phyloP scores from a whole-genome alignment of 2,888 invertebrate species.

The Drosophila algonquin region DNA sequence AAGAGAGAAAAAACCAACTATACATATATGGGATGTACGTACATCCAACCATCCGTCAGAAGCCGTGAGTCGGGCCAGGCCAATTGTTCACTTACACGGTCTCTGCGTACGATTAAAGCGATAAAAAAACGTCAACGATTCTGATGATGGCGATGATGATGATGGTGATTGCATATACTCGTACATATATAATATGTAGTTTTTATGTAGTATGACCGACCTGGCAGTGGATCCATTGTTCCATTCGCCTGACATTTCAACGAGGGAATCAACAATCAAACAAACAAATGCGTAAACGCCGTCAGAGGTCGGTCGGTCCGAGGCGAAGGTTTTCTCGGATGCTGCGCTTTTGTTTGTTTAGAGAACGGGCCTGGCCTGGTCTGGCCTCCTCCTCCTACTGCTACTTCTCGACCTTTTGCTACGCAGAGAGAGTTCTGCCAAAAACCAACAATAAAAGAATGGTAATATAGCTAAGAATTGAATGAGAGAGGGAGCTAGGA shows the following conservation, averaged over 20 bases:
- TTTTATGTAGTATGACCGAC: slow-evolving; percentile 15
- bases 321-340: slow-evolving; percentile 31
- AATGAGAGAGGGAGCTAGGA: slow-evolving; percentile 21
- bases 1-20: slow-evolving; percentile 4
- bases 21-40: slow-evolving; percentile 4
- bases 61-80: slow-evolving; percentile 43
- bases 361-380: neutral
- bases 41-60: slow-evolving; percentile 15
- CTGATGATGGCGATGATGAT: slow-evolving; percentile 17
- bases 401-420: slow-evolving; percentile 29
- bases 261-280: slow-evolving; percentile 20
- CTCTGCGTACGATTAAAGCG: slow-evolving; percentile 31
- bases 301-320: neutral
- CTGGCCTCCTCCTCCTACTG: neutral
- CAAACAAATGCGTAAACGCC: slow-evolving; percentile 27
- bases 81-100: slow-evolving; percentile 72
- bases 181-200: slow-evolving; percentile 1
- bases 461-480: slow-evolving; percentile 24
- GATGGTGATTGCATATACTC: slow-evolving; percentile 9
- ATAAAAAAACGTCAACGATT: slow-evolving; percentile 27
- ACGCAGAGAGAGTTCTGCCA: slow-evolving; percentile 43
- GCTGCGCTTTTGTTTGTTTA: slow-evolving; percentile 76
- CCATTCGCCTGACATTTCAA: slow-evolving; percentile 32
- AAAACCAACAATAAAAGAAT: slow-evolving; percentile 35
- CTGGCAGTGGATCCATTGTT: slow-evolving; percentile 37